Conservation (phyloP, 35 echinoderm and acorn worm species). For the Ophioderma brevispina region DNA sequence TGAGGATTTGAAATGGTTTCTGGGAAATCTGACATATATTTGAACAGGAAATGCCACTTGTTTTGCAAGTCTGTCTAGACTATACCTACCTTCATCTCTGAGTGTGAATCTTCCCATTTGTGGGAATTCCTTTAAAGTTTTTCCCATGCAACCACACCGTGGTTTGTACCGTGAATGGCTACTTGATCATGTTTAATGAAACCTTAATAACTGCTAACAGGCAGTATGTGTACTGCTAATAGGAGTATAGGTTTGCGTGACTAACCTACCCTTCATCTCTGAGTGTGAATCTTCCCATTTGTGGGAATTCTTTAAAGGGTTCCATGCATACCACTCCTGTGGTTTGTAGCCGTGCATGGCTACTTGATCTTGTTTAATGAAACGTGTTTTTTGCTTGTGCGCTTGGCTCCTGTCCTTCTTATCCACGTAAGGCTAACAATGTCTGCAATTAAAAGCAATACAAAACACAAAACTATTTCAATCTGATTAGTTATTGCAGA, state of each 20-base stretch:
- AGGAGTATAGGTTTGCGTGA: background rate
- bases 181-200: constrained; percentile 98
- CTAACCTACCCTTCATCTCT: constrained; percentile 97
- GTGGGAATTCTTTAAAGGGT: constrained; percentile 94
- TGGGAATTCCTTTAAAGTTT: constrained; percentile 95
- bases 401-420: constrained; percentile 84
- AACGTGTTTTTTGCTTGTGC: constrained; percentile 79
- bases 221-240: background rate
- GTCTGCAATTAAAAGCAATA: constrained; percentile 53
- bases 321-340: constrained; percentile 87
- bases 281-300: constrained; percentile 97
- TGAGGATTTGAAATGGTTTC: too few relatives aligned
- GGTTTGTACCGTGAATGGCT: constrained; percentile 75
- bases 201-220: background rate
- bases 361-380: constrained; percentile 96
- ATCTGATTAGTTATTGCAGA: too few relatives aligned
- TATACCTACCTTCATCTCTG: constrained; percentile 94
- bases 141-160: constrained; percentile 90
- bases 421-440: constrained; percentile 84
- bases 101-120: constrained; percentile 99
- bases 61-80: too few relatives aligned
- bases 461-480: background rate
- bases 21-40: too few relatives aligned
- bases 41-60: too few relatives aligned
- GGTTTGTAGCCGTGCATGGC: constrained; percentile 75